Evolutionary conservation across 2,888 invertebrate species (phyloP), one percentile per base, ranked within the genome.

Genomic region (Amblyjoppa fuscipennis): DNA sequence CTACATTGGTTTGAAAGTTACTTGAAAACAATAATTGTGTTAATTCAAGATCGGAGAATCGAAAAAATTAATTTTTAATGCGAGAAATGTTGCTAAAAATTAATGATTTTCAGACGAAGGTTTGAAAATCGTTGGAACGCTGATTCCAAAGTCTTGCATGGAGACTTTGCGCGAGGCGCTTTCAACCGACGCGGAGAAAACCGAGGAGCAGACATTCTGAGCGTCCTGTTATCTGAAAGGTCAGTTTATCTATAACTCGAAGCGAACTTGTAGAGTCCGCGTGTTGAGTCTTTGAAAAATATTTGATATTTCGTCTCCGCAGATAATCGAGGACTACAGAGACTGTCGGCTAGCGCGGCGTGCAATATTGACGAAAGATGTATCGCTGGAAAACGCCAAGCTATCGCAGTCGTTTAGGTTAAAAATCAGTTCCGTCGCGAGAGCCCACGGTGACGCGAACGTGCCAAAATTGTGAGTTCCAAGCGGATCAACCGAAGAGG

Each of bases 121-220:
- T 38, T 84, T 93, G 41, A 94, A 94, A 87, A 93, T 94, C 69
- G 94, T 94, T 16, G 97, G 97, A 89, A 98, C 98, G 11, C 95
- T 98, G 89, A 98, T 98, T 95, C 98, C 98, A 92, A 98, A 98
- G 95, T 97, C 97, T 93, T 98, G 98, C 93, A 97, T 97, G 91
- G 97, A 98, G 91, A 94, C 96, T 38, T 95, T 98, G 68, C 96
- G 96, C 91, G 96, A 97, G 92, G 97, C 97, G 86, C 95, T 98
- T n/a, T 95, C 97, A 64, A 95, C 96, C 41, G 98, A 98, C 94
- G 97, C 98, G 7, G 97, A 98, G 91, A 97, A 97, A 88, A 96
- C 97, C 70, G 97, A 96, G 92, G 97, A 98, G 94, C 96, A 96
- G 93, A 95, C 95, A 86, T 96, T 96, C 93, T 93, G 90, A 91